Evolutionary conservation across 2,113 vertebrate species (phyloP), one percentile per base, ranked within the genome.

Genomic region (Pontoporia blainvillei): DNA sequence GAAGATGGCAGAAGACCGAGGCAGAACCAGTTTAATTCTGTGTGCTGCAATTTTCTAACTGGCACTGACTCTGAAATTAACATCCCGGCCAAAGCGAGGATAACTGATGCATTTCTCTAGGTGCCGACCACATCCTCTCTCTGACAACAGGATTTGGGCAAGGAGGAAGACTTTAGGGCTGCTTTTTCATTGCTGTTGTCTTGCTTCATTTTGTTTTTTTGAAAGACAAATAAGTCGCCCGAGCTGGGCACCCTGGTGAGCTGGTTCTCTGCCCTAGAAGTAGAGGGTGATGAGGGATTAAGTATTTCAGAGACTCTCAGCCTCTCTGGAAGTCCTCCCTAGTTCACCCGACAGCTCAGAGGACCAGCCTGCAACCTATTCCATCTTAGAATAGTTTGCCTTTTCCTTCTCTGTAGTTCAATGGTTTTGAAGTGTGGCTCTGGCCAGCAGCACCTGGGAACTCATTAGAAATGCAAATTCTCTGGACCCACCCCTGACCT

Each of bases 31-130:
- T 62, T 96, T 83, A 39, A 97, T 97, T 98, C 96, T 92, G 61
- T 31, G 93, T 96, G 85, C 96, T 97, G 96, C 96, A 94, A 96
- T 97, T 93, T 96, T 87, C 96, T 87, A 96, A 78, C 95, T 83
- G 97, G 93, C 97, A 91, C 85, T 20, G 94, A 95, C 94, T 96
- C 93, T 49, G 78, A 95, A 98, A 98, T 97, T 78, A 98, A 73
- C 95, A 95, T 95, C 89, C 97, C 92, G 78, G 90, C 97, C 97
- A 95, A 89, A 87, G 78, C 46, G 27, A 97, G 96, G 72, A 86
- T 79, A 67, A 81, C 61, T 66, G 90, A 36, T 54, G 52, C 66
- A 83, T 97, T 97, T 98, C 97, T 98, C 97, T 82, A 96, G 91
- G 90, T 6, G 1, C 93, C 85, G 86, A 86, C 93, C 91, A 5